Base-by-base conservation (phyloP, 2,797 vertebrate species). In the Passerculus sandwichensis region DNA sequence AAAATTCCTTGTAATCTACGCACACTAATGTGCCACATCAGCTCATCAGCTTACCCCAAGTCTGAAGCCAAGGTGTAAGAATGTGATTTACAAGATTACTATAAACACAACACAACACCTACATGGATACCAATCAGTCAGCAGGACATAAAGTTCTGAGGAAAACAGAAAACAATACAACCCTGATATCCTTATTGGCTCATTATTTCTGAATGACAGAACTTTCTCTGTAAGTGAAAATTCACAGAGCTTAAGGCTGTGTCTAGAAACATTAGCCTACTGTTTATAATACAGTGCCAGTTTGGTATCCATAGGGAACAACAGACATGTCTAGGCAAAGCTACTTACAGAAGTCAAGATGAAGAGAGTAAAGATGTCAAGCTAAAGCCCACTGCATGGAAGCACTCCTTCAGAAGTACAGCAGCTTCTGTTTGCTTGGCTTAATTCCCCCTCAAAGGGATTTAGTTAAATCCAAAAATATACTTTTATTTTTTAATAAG, bases 371-470 rank as follows among this genome's bases (percentile, higher is more conserved):
- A 78, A 88, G 65, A 96, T 30, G 40, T 72, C 85, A 86, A 60
- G 60, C 72, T 66, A 85, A 76, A 95, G 44, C 48, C 76, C 59
- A 27, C 19, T 65, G 48, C 27, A 65, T 10, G 29, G 71, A 79
- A 76, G 45, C 1, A 3, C 17, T 71, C 54, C 72, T 59, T 84
- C 19, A 11, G 56, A 87, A 84, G 51, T 32, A 76, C 30, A 79
- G 56, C 48, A 73, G 71, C 53, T 93, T 89, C 84, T 82, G 71
- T 87, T 92, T 89, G 32, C 64, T 89, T 82, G 66, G 71, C 26
- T 85, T 93, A 91, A 94, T 85, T 91, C 71, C 12, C 42, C 44
- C 57, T 76, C 84, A 85, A 83, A 87, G 45, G 60, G 87, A 93
- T 92, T 91, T 85, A 67, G 32, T 80, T 74, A 93, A 94, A 91